Base-by-base conservation (phyloP, 2,888 invertebrate species). In the Agrilus biguttatus region DNA sequence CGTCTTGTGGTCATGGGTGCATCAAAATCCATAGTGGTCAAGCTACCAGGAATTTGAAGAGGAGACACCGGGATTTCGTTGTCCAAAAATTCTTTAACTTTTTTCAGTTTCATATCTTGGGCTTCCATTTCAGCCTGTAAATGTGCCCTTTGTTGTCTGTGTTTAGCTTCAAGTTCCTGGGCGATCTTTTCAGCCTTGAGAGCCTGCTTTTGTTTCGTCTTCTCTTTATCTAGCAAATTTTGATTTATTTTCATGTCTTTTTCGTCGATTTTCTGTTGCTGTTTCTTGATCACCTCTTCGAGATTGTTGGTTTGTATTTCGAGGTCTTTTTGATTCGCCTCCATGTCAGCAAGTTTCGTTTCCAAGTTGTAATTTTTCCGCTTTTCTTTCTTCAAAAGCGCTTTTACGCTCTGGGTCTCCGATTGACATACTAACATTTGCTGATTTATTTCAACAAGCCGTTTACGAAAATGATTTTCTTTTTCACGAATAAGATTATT, bases 151-250 rank as follows among this genome's bases (percentile, higher is more conserved):
- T 78, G 77, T 49, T 72, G 69, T 10, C 73, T 68, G 43, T 79
- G 56, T 56, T 76, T 77, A 4, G 66, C 60, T 50, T 80, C 77
- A 14, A 83, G 69, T 61, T 87, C 84, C 39, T 78, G 77, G 14
- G 75, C 79, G 62, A 77, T 71, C 59, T 81, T 84, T 50, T 86
- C 86, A 45, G 80, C 80, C 60, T 85, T 83, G 1, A 74, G 73
- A 1, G 79, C 83, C 49, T 71, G 74, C 59, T 77, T 78, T 37
- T 77, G 71, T 57, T 78, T 80, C 47, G 75, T 75, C 46, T 77
- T 77, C 52, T 79, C 78, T 51, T 75, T 77, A 45, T 82, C 81
- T 2, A 78, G 60, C 51, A 75, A 73, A 47, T 77, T 77, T 53
- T 77, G 77, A 43, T 70, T 78, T 0, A 82, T 62, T 45, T 77